Evolutionary conservation across 2,888 invertebrate genomes (phyloP).

Genomic region (Tinea trinotella): DNA sequence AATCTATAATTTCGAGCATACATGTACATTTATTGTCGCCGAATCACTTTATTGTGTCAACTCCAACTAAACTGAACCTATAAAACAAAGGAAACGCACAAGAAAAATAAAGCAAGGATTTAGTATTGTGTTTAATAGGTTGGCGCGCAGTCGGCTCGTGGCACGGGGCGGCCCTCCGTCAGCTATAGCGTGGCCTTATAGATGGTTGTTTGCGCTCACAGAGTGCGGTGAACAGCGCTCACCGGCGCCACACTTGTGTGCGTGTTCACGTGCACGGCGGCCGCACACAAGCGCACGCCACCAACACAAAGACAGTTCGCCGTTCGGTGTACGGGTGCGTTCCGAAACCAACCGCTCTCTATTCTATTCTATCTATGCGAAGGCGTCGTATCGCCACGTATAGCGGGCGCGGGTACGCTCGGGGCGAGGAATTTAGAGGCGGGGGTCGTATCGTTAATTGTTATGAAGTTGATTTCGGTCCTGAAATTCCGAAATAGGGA

Average conservation of each 20-base stretch:
- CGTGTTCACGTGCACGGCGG: constrained; percentile 36
- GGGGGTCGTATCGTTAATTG: constrained; percentile 73
- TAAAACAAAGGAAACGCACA: constrained; percentile 24
- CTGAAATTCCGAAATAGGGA: constrained; percentile 71
- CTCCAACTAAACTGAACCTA: neutral
- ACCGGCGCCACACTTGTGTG: constrained; percentile 60
- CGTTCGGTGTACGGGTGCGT: constrained; percentile 57
- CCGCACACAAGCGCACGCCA: constrained; percentile 37
- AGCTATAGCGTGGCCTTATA: constrained; percentile 74
- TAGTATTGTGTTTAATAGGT: neutral
- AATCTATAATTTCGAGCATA: no score
- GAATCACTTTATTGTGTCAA: neutral
- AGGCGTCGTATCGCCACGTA: constrained; percentile 64
- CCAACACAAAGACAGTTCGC: constrained; percentile 35
- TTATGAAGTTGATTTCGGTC: constrained; percentile 73
- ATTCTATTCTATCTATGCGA: constrained; percentile 72
- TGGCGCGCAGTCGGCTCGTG: constrained; percentile 40
- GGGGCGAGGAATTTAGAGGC: constrained; percentile 73
- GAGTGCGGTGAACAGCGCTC: constrained; percentile 74
- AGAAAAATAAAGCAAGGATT: constrained; percentile 12
- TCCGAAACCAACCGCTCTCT: constrained; percentile 62
- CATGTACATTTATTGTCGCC: neutral
- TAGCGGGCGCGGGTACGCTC: constrained; percentile 56
- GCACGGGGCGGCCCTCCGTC: constrained; percentile 62
- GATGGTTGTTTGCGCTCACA: constrained; percentile 74